Percentiles rank a stretch among this genome's conserved stretches.
phyloP scores from a whole-genome alignment of 2,888 invertebrate genomes.

The Troglohyphantes excavatus region DNA sequence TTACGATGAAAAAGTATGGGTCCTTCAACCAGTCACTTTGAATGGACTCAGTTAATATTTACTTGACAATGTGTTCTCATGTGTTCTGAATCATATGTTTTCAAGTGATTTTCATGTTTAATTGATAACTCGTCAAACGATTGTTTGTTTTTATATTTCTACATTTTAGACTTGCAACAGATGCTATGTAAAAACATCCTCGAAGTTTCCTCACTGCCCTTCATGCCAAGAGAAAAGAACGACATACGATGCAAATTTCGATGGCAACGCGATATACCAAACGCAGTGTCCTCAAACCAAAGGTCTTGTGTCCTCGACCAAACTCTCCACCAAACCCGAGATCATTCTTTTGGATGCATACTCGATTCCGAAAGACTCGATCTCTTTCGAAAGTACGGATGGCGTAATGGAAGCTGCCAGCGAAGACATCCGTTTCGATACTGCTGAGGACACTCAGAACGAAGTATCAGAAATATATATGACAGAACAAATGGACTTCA shows the following conservation, averaged over 20 bases:
- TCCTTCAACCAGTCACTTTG: no score
- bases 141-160: no score
- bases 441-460: neutral
- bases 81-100: no score
- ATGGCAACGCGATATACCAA: neutral
- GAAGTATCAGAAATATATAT: neutral
- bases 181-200: constrained; percentile 37
- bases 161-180: constrained; percentile 58
- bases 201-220: constrained; percentile 45
- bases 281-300: neutral
- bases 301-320: neutral
- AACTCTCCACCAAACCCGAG: constrained; percentile 35
- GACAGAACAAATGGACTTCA: neutral
- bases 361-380: neutral
- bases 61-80: no score
- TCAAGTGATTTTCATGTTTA: no score
- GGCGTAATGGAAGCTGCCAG: no score
- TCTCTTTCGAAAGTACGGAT: neutral
- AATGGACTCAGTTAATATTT: no score
- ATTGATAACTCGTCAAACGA: no score
- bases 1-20: no score
- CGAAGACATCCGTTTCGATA: no score
- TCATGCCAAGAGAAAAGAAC: constrained; percentile 14
- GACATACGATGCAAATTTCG: neutral
- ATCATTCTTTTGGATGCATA: constrained; percentile 25